Base-by-base conservation (phyloP, 2,888 invertebrate species). In the Conistra vaccinii region DNA sequence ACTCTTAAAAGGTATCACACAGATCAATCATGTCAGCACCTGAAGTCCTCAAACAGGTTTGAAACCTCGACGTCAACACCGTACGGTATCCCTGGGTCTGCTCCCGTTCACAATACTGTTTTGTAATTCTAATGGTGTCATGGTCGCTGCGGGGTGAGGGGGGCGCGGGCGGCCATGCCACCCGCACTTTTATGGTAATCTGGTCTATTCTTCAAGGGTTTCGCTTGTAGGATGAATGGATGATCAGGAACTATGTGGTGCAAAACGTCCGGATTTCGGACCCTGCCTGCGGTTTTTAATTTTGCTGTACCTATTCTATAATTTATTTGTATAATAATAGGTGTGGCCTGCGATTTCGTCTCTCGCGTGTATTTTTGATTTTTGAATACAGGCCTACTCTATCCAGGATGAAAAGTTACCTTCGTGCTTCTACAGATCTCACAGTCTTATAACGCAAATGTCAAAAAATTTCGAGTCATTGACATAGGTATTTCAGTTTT, bases 91-190 rank as follows among this genome's bases (percentile, higher is more conserved):
- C 23, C n/a, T n/a, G n/a, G n/a, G n/a, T n/a, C n/a, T 45, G 76
- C 84, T 84, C 84, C 84, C 60, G 84, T 80, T 70, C 71, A 73
- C 74, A 78, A 69, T 75, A 75, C 81, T 83, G 83, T 84, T 88
- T 89, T 87, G 89, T 88, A 80, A 89, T 90, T 88, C 86, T 83
- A 87, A 89, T 87, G 83, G 82, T 84, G 84, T 84, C 78, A 77
- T 72, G 81, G 73, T 69, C 78, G 81, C 85, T 75, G 73, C 76
- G 57, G 74, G 32, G n/a, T 12, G 78, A 51, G 42, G 26, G 48
- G 23, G 57, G 14, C 39, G 61, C n/a, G 29, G 51, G 76, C 1
- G 17, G 7, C 3, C 26, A 39, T 65, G 75, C 81, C 81, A 81
- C 81, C 81, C 81, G 81, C 53, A 80, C 80, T 84, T 61, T 71